Evolutionary conservation across 2,797 vertebrate genomes (phyloP), one percentile per base, ranked within the genome.

Genomic region (Acrossocheilus fasciatus): DNA sequence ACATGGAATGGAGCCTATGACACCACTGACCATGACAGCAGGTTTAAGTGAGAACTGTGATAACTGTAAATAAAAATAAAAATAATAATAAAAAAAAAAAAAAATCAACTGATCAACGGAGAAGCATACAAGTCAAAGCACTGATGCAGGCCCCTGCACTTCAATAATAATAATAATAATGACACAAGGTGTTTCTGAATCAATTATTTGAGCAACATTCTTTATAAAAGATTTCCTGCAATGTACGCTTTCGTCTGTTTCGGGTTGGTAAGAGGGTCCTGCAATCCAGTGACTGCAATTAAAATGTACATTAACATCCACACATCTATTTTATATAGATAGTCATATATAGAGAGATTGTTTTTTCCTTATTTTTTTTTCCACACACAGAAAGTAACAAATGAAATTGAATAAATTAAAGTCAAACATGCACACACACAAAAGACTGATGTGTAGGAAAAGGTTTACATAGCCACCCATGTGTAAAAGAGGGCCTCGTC

Each of bases 361-460:
- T 94, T 94, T 96, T 94, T 94, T 94, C 90, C 90, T 89, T 84
- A 90, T 92, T 92, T 93, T 94, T 52, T 94, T 93, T 89, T 92
- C 87, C 94, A 94, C 95, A 95, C 95, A 95, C 92, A 95, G 95
- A 95, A 95, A 93, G 93, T 95, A 93, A 94, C 95, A 95, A 94
- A 91, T 84, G 92, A 96, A 92, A 93, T 87, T 88, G 92, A 96
- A 95, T 95, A 96, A 96, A 96, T 95, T 94, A 96, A 96, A 95
- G 93, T 95, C 95, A 96, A 95, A 96, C 96, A 96, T 96, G 96
- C 96, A 96, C 95, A 92, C 96, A 96, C 92, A 90, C 90, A 95
- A 96, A 95, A 94, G 95, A 96, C 95, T 94, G 95, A 96, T 96
- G 95, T 95, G 94, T 96, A 95, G 95, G 96, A 96, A 96, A 96